Conservation (phyloP, 1,140 invertebrate species). For the Heterodera carotae region DNA sequence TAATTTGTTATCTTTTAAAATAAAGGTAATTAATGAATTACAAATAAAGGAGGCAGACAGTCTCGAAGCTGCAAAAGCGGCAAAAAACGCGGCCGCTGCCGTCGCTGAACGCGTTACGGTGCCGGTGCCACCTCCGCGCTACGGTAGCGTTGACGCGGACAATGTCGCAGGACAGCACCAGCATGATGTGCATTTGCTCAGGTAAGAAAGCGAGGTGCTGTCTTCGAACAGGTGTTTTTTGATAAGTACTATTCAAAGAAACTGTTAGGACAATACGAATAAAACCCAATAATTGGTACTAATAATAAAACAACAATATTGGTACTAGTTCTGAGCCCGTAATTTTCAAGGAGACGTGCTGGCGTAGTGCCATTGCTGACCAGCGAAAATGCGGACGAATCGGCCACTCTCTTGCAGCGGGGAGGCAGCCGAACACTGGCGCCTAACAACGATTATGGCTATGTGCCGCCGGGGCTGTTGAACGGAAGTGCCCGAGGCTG, state of each 20-base stretch:
- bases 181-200: too few species aligned
- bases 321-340: too few species aligned
- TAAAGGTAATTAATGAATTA: too few species aligned
- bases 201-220: too few species aligned
- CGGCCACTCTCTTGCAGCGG: constrained; percentile 2
- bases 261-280: too few species aligned
- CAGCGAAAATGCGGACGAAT: neutral
- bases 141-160: constrained; percentile 1
- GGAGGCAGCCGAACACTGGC: neutral
- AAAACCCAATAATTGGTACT: too few species aligned
- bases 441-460: constrained; percentile 60
- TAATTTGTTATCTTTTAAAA: too few species aligned
- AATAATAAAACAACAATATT: too few species aligned
- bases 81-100: constrained; percentile 11
- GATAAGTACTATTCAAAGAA: too few species aligned
- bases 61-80: neutral
- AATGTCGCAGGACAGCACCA: neutral
- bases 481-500: constrained; percentile 48
- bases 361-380: constrained; percentile 5
- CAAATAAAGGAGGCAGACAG: constrained; percentile 33
- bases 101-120: constrained; percentile 9
- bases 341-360: neutral
- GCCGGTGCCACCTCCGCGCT: constrained; percentile 9
- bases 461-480: constrained; percentile 62
- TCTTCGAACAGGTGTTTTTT: too few species aligned